Evolutionary conservation across 2,113 vertebrate species (phyloP).

Genomic region (Cichladusa arquata): DNA sequence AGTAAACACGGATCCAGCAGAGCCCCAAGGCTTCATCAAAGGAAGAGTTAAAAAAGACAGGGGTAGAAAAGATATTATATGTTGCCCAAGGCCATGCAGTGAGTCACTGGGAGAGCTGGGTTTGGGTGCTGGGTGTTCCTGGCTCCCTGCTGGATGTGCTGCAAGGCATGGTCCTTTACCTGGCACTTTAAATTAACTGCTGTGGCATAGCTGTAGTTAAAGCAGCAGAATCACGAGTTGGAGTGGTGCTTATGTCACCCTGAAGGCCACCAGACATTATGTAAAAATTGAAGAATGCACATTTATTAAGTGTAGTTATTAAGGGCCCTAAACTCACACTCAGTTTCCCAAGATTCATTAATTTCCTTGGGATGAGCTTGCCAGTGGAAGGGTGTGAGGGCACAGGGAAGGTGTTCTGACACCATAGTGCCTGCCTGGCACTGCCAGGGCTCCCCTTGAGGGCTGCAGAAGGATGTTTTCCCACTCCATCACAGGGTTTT

Average conservation of each 20-base stretch:
- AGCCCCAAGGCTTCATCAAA: background rate
- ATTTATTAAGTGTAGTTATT: background rate
- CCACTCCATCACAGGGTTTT: rapidly evolving
- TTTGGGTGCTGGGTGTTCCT: background rate
- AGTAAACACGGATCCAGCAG: background rate
- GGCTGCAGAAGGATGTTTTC: background rate
- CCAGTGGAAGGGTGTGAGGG: background rate
- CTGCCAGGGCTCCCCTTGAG: background rate
- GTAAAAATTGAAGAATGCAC: background rate
- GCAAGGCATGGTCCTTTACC: background rate
- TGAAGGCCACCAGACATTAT: background rate
- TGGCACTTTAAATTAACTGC: background rate
- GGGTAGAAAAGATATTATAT: background rate
- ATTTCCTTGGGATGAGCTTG: background rate
- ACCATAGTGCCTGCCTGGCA: rapidly evolving
- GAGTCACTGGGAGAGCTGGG: conserved; percentile 32
- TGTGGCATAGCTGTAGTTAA: background rate
- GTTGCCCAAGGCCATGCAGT: conserved; percentile 5
- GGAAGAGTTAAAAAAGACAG: background rate
- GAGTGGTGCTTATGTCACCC: background rate
- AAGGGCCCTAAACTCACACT: background rate
- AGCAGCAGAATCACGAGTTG: background rate
- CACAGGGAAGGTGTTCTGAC: background rate
- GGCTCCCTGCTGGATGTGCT: background rate
- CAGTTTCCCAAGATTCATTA: background rate